phyloP scores from a whole-genome alignment of 2,113 vertebrate genomes.

The Caranx melampygus region DNA sequence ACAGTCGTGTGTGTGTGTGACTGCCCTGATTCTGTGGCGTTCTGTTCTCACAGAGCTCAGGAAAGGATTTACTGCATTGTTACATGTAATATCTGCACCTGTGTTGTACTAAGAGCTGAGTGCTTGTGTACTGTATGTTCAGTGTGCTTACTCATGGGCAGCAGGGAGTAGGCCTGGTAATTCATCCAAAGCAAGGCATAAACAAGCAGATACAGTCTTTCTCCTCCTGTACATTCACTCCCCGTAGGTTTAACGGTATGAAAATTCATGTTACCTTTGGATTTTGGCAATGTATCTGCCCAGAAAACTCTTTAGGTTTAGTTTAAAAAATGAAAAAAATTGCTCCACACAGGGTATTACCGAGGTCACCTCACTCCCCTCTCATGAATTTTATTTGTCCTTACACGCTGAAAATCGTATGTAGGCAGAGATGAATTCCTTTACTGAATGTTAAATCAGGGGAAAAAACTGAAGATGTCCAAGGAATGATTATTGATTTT shows the following conservation, averaged over 20 bases:
- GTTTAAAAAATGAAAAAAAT: constrained; percentile 43
- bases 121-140: constrained; percentile 41
- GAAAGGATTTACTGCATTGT: constrained; percentile 56
- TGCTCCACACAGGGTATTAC: constrained; percentile 55
- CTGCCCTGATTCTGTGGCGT: constrained; percentile 44
- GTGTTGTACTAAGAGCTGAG: constrained; percentile 45
- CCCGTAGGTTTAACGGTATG: constrained; percentile 40
- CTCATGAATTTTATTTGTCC: constrained; percentile 51
- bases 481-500: constrained; percentile 51
- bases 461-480: constrained; percentile 56
- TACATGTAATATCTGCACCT: constrained; percentile 55
- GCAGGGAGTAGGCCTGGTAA: constrained; percentile 43
- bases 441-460: constrained; percentile 67
- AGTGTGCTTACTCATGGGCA: constrained; percentile 57
- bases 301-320: constrained; percentile 36
- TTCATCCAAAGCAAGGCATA: constrained; percentile 54
- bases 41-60: constrained; percentile 63
- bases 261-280: constrained; percentile 51
- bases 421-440: constrained; percentile 58
- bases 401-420: constrained; percentile 49
- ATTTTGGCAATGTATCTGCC: constrained; percentile 52
- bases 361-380: constrained; percentile 49
- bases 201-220: constrained; percentile 37
- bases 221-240: constrained; percentile 52
- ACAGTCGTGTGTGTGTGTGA: constrained; percentile 38